Evolutionary conservation across 92 coral and sea anemone species (phyloP).

Genomic region (Palythoa heliodiscus): DNA sequence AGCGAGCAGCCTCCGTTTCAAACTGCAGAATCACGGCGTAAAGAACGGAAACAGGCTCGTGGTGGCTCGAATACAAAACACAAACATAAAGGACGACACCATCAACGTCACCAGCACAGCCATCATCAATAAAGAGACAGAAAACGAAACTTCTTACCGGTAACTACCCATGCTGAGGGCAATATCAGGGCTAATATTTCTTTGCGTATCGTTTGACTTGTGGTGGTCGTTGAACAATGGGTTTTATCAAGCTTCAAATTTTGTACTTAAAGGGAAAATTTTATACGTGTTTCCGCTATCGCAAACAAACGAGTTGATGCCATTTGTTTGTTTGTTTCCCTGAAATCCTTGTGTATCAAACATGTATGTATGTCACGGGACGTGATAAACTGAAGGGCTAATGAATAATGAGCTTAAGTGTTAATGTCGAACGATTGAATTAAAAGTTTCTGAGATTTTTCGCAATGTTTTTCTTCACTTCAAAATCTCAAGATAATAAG

Average conservation of each 20-base stretch:
- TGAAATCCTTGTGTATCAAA: too few relatives aligned
- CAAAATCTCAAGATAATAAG: too few relatives aligned
- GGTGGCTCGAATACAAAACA: background rate
- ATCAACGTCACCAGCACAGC: background rate
- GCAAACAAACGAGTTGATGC: too few relatives aligned
- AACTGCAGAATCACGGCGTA: slow-evolving; percentile 71
- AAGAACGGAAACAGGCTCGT: slow-evolving; percentile 44
- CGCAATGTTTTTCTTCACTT: too few relatives aligned
- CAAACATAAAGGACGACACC: background rate
- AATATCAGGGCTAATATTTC: background rate
- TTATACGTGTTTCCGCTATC: background rate
- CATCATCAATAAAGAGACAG: background rate
- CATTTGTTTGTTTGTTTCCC: too few relatives aligned
- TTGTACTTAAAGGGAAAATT: background rate
- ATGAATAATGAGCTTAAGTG: too few relatives aligned
- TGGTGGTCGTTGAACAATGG: background rate
- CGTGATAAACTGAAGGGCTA: too few relatives aligned
- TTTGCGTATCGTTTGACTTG: background rate
- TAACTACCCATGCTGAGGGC: background rate
- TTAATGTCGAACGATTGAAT: too few relatives aligned
- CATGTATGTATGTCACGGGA: too few relatives aligned
- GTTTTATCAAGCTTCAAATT: background rate
- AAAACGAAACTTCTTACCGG: background rate
- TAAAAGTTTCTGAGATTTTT: too few relatives aligned
- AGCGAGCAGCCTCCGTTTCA: slow-evolving; percentile 47